A percentile compares a stretch with the other conserved stretches of the same genome.
Conservation (phyloP, 2,888 invertebrate genomes). For the Synanthedon myopaeformis region DNA sequence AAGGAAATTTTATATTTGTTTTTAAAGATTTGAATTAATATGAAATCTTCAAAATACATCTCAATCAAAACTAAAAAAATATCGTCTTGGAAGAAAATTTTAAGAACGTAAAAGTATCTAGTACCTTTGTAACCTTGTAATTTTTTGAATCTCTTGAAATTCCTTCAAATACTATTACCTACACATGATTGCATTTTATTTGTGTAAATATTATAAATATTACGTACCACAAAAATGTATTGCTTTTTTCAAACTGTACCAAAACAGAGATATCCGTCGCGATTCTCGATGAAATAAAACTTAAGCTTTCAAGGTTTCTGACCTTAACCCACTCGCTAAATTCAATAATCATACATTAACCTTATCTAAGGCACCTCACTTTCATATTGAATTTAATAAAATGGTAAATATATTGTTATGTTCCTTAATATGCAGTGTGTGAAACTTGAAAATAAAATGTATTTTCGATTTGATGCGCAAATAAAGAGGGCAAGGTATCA, state of each 20-base stretch:
- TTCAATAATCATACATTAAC: slow-evolving; percentile 25
- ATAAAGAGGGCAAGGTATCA: not conserved
- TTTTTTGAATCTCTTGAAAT: too few relatives aligned
- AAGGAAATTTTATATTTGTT: too few relatives aligned
- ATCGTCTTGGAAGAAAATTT: too few relatives aligned
- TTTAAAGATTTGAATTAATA: too few relatives aligned
- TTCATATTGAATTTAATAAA: slow-evolving; percentile 1
- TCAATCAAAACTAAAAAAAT: too few relatives aligned
- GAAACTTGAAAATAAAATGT: not conserved
- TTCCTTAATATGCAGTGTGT: not conserved
- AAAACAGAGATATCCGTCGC: slow-evolving; percentile 41
- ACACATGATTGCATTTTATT: too few relatives aligned
- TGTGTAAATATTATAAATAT: too few relatives aligned
- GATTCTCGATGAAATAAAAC: slow-evolving; percentile 50
- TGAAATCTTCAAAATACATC: too few relatives aligned
- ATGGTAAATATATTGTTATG: not conserved
- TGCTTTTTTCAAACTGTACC: slow-evolving; percentile 20
- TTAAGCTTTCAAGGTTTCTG: slow-evolving; percentile 32
- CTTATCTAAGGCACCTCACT: not conserved
- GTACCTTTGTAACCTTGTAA: too few relatives aligned
- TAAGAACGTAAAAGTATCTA: too few relatives aligned
- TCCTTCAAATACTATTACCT: too few relatives aligned
- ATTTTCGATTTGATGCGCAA: not conserved
- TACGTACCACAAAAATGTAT: too few relatives aligned
- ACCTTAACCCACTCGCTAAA: slow-evolving; percentile 37